Evolutionary conservation across 37 sponge, comb jelly and placozoan species (phyloP).

Genomic region (Trichoplax adhaerens): DNA sequence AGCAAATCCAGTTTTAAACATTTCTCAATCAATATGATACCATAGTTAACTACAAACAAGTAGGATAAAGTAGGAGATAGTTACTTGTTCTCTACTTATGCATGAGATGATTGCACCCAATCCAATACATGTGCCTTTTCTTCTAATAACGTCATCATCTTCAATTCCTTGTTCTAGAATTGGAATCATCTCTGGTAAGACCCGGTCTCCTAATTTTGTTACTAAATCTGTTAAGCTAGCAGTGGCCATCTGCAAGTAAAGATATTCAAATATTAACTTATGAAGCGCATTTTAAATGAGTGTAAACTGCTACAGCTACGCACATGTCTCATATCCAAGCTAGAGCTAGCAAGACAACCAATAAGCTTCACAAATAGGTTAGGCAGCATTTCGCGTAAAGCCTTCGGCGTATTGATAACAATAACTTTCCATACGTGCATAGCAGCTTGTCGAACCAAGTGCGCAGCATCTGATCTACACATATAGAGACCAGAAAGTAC

Average conservation of each 20-base stretch:
- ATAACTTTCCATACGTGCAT: constrained; percentile 98
- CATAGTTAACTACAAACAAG: neutral
- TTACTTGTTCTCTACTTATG: constrained; percentile 62
- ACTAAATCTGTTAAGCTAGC: constrained; percentile 87
- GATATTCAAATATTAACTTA: neutral
- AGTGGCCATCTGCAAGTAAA: constrained; percentile 48
- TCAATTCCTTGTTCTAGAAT: constrained; percentile 67
- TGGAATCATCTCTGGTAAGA: constrained; percentile 90
- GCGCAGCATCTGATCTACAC: constrained; percentile 89
- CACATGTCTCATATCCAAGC: constrained; percentile 47
- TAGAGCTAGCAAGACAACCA: constrained; percentile 52
- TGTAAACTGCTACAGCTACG: neutral
- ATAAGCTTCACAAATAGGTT: constrained; percentile 62
- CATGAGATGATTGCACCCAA: constrained; percentile 82
- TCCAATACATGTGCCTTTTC: constrained; percentile 95
- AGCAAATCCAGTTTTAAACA: neutral
- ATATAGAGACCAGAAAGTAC: constrained; percentile 96
- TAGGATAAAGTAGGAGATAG: neutral
- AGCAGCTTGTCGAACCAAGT: constrained; percentile 81
- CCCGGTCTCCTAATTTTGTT: constrained; percentile 82
- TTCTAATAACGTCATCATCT: constrained; percentile 26
- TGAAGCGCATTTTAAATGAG: neutral
- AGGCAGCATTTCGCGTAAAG: constrained; percentile 88
- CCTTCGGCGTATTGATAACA: constrained; percentile 81
- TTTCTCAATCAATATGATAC: neutral